Evolutionary conservation across 2,888 invertebrate species (phyloP).

Genomic region (Harpagoxenus sublaevis): DNA sequence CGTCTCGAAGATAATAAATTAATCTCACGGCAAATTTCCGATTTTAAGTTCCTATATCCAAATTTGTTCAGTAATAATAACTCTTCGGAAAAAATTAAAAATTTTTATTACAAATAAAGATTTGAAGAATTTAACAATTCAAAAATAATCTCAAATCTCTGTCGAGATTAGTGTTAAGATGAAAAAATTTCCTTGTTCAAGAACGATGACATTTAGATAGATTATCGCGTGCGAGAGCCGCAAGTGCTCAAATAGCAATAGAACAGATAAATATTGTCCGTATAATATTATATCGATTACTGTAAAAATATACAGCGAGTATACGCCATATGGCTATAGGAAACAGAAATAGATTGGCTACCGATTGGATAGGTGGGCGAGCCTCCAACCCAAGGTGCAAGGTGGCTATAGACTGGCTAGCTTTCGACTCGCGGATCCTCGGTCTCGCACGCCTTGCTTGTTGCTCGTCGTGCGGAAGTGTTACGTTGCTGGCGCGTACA

Average conservation of each 20-base stretch:
- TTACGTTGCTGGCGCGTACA: constrained; percentile 44
- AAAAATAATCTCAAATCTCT: background rate
- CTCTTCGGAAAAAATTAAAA: background rate
- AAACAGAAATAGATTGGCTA: constrained; percentile 35
- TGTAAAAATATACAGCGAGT: constrained; percentile 15
- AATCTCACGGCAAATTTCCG: background rate
- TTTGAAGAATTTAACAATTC: background rate
- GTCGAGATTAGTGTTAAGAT: background rate
- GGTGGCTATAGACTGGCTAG: background rate
- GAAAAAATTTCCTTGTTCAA: background rate
- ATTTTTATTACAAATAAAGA: background rate
- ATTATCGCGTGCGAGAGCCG: background rate
- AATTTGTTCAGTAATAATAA: background rate
- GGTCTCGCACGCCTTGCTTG: background rate
- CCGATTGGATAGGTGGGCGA: constrained; percentile 40
- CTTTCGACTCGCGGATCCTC: constrained; percentile 27
- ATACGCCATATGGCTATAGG: background rate
- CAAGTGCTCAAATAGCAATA: background rate
- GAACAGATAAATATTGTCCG: constrained; percentile 1
- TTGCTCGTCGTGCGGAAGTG: constrained; percentile 26
- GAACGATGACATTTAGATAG: background rate
- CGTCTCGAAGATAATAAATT: background rate
- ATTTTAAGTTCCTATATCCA: background rate
- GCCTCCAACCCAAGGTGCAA: constrained; percentile 5
- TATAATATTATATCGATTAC: constrained; percentile 4